Conservation (phyloP, 2,113 vertebrate species). For the Notiomystis cincta region DNA sequence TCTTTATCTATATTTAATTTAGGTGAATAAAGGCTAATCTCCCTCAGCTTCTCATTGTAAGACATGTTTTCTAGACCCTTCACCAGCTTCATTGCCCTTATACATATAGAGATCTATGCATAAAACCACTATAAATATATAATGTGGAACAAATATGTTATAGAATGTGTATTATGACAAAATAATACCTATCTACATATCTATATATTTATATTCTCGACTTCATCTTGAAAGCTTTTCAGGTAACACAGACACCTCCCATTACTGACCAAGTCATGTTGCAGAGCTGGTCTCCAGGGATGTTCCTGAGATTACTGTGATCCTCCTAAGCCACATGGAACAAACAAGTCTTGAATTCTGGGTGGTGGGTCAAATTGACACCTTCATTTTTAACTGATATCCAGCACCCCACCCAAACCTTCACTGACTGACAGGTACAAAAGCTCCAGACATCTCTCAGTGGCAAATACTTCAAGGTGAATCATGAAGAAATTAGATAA, state of each 20-base stretch:
- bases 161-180: background rate
- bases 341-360: conserved; percentile 78
- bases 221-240: background rate
- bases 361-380: conserved; percentile 71
- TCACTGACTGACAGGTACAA: conserved; percentile 71
- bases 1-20: background rate
- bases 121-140: background rate
- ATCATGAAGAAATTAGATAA: background rate
- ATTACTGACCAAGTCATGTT: background rate
- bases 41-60: background rate
- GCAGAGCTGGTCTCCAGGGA: conserved; percentile 77
- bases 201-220: background rate
- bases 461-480: background rate
- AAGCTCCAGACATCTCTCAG: background rate
- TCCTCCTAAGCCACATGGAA: conserved; percentile 76
- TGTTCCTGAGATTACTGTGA: conserved; percentile 76
- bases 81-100: background rate
- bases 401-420: conserved; percentile 69
- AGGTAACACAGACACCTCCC: background rate
- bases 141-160: background rate
- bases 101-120: background rate
- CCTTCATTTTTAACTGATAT: conserved; percentile 76
- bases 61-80: background rate
- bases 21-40: background rate
- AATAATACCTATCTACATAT: background rate